These are phyloP conservation scores for Aphrocallistes beatrix DNA, from an alignment of 37 sponge, comb jelly and placozoan species.

Conservation along the genomic window DNA sequence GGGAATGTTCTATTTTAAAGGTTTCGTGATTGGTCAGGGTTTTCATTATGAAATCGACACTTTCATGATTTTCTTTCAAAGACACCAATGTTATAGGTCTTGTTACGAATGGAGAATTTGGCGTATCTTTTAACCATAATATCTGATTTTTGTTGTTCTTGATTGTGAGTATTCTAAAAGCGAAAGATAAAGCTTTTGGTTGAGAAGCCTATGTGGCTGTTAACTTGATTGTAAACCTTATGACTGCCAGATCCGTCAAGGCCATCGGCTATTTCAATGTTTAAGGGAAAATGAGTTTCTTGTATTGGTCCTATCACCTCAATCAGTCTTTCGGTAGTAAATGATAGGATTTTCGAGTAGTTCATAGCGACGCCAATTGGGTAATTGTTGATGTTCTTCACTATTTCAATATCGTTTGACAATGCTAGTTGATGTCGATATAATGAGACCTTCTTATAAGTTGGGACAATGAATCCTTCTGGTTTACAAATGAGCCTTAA, in stretches of 20 bases:
- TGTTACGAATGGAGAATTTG: background rate
- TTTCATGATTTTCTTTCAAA: background rate
- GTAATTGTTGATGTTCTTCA: too few relatives aligned
- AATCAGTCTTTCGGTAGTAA: background rate
- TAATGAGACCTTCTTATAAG: too few relatives aligned
- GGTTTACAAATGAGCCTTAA: too few relatives aligned
- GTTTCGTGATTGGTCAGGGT: background rate
- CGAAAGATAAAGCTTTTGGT: too few relatives aligned
- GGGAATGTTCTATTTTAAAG: background rate
- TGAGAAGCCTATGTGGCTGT: background rate
- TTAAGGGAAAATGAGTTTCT: background rate
- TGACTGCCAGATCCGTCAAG: slow-evolving; percentile 1
- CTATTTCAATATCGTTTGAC: too few relatives aligned
- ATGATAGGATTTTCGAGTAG: background rate
- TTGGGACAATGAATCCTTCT: too few relatives aligned
- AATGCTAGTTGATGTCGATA: too few relatives aligned
- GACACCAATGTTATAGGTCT: background rate
- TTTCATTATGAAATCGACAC: slow-evolving; percentile 2
- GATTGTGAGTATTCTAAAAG: background rate
- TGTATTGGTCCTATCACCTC: background rate
- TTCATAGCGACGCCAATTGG: background rate
- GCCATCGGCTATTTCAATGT: slow-evolving; percentile 7
- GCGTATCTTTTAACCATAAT: background rate
- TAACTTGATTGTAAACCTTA: background rate
- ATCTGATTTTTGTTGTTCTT: background rate